Evolutionary conservation across 2,113 vertebrate genomes (phyloP).

Genomic region (Poeciliopsis prolifica): DNA sequence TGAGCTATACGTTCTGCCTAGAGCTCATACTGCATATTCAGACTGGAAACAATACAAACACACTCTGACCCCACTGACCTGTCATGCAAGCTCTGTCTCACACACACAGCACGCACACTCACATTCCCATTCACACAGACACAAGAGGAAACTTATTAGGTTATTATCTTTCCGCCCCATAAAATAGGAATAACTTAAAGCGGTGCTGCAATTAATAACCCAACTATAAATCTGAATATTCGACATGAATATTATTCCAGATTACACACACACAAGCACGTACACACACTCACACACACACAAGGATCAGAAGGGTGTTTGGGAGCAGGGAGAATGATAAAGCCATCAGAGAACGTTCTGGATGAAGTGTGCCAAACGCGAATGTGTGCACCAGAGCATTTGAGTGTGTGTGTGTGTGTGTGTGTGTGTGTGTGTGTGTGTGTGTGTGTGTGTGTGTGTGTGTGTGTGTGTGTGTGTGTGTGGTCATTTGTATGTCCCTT

Average conservation of each 20-base stretch:
- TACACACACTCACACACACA: conserved; percentile 41
- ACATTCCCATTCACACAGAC: conserved; percentile 24
- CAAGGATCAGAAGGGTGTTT: conserved; percentile 52
- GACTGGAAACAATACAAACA: conserved; percentile 65
- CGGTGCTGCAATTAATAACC: conserved; percentile 80
- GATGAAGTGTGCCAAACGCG: conserved; percentile 75
- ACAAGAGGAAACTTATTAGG: conserved; percentile 79
- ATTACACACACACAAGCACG: conserved; percentile 59
- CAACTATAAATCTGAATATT: conserved; percentile 84
- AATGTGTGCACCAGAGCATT: conserved; percentile 64
- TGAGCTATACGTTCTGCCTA: conserved; percentile 55
- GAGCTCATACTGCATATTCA: conserved; percentile 58
- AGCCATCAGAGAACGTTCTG: conserved; percentile 82
- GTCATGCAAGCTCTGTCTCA: conserved; percentile 20
- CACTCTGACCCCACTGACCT: conserved; percentile 70
- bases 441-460: conserved; percentile 54
- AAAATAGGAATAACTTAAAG: conserved; percentile 84
- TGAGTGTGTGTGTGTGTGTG: conserved; percentile 52
- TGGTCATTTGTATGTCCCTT: conserved; percentile 58
- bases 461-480: conserved; percentile 56
- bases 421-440: conserved; percentile 57
- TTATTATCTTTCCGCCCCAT: conserved; percentile 86
- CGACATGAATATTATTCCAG: conserved; percentile 79
- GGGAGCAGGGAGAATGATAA: conserved; percentile 74
- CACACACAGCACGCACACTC: neutral